Evolutionary conservation across 2,113 vertebrate species (phyloP), one percentile per base, ranked within the genome.

Genomic region (Polyodon spathula): DNA sequence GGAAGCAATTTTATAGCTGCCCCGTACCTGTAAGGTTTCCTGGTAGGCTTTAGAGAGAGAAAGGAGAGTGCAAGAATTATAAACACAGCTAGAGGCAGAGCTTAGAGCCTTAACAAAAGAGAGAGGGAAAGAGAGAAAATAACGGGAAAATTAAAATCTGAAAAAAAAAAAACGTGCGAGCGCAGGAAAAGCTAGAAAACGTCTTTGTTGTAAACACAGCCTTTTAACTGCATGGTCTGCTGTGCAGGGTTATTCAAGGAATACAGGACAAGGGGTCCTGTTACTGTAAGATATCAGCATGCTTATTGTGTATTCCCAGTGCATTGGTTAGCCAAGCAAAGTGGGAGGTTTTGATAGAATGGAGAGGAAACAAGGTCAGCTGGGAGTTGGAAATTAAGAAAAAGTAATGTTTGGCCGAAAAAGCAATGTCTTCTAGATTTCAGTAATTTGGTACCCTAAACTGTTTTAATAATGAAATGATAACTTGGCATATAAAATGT

Each of bases 1-100:
- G 84, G 83, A 70, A 85, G 79, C 82, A 85, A 85, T 84, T 82
- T 85, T 72, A 88, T 78, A 81, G 84, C 81, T 75, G 69, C 68
- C 69, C 64, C 72, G 78, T 61, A 68, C 76, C 79, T 68, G 76
- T 83, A 85, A 85, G 79, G 81, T 76, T 80, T 83, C 82, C 74
- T 75, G 54, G 73, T 81, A 77, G 81, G 85, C 85, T 86, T 87
- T 79, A 79, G 80, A 85, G 68, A 88, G 73, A 87, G 65, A 86
- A 73, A 86, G 84, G 80, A 86, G 69, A 87, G 79, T 55, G 76
- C 64, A 16, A 84, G 81, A 83, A 77, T 77, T 68, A 77, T 12
- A 63, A 59, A 60, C 27, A 60, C 44, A 73, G 63, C 67, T 57
- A 66, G 67, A 70, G 37, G 71, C 71, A 69, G 53, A 70, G 60